phyloP scores from a whole-genome alignment of 2,113 vertebrate species.

The Podarcis raffonei region DNA sequence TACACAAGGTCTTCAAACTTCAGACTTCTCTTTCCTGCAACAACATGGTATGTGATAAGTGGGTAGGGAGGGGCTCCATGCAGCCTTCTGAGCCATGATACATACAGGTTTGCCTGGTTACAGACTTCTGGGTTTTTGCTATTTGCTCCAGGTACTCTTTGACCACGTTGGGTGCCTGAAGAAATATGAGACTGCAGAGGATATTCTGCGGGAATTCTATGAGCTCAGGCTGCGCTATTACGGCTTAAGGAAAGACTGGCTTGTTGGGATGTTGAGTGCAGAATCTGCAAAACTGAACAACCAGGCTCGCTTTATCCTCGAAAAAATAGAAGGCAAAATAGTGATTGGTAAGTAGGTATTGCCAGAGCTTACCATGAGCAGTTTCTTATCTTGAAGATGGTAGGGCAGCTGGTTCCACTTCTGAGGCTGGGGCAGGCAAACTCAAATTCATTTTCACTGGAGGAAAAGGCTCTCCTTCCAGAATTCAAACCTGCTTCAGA shows the following conservation, averaged over 20 bases:
- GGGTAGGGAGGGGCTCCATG: background rate
- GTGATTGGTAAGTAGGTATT: slow-evolving; percentile 89
- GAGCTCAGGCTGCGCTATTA: slow-evolving; percentile 92
- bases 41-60: slow-evolving; percentile 85
- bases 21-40: slow-evolving; percentile 91
- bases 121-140: background rate
- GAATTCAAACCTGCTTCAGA: background rate
- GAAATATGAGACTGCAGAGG: slow-evolving; percentile 89
- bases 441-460: background rate
- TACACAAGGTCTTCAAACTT: slow-evolving; percentile 98
- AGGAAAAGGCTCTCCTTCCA: background rate
- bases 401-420: background rate
- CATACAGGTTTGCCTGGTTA: background rate
- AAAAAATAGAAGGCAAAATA: slow-evolving; percentile 94
- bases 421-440: background rate
- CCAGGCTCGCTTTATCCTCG: slow-evolving; percentile 98
- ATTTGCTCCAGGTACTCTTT: slow-evolving; percentile 87
- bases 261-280: slow-evolving; percentile 89
- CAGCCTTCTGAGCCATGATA: background rate
- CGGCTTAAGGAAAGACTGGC: slow-evolving; percentile 92
- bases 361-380: background rate
- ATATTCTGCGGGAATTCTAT: slow-evolving; percentile 93
- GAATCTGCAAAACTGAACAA: slow-evolving; percentile 91
- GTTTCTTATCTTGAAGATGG: background rate
- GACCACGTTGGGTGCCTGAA: slow-evolving; percentile 94